Conservation (phyloP, 2,113 vertebrate genomes). For the Vireo altiloquus region DNA sequence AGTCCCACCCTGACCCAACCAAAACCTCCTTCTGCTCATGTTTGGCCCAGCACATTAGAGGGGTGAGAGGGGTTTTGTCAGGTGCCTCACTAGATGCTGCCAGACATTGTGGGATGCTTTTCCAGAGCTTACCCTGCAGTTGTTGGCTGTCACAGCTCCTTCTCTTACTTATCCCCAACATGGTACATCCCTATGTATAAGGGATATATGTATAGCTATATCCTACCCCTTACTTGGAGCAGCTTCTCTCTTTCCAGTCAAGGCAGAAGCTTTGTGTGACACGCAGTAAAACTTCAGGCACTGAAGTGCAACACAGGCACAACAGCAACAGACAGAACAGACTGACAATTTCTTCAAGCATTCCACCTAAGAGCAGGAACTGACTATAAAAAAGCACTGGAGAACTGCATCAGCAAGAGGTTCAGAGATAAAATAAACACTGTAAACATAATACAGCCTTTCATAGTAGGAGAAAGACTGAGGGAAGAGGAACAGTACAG, state of each 20-base stretch:
- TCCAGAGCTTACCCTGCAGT: neutral
- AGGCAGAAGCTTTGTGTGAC: neutral
- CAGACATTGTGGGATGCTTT: neutral
- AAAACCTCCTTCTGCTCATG: neutral
- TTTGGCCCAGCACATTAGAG: neutral
- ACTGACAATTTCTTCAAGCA: conserved; percentile 3
- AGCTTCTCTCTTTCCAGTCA: neutral
- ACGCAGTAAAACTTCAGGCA: neutral
- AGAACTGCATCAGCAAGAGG: conserved; percentile 39
- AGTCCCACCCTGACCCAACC: neutral
- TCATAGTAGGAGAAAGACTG: conserved; percentile 54
- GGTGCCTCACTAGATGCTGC: neutral
- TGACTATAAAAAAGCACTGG: neutral
- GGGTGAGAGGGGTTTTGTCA: neutral
- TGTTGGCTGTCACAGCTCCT: neutral
- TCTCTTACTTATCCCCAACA: neutral
- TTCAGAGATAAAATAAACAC: conserved; percentile 60
- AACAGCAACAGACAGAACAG: neutral
- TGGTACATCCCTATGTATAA: neutral
- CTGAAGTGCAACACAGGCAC: neutral
- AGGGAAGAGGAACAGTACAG: conserved; percentile 64
- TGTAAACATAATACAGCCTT: conserved; percentile 64
- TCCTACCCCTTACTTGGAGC: neutral
- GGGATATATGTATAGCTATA: neutral
- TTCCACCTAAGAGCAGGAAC: conserved; percentile 33